Conservation (phyloP, 2,797 vertebrate species). For the Pangasius sanitwongsei region DNA sequence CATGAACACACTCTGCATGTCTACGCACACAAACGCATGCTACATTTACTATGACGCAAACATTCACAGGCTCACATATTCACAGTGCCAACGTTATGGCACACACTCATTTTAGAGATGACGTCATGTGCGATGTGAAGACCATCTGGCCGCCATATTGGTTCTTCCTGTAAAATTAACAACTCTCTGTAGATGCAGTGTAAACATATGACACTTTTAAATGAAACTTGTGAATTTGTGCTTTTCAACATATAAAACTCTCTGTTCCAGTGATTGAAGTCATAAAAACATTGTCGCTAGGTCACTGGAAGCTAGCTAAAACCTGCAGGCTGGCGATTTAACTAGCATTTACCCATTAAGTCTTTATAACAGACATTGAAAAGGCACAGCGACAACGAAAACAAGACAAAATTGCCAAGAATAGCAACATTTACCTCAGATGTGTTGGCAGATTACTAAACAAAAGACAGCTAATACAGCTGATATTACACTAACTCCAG, state of each 20-base stretch:
- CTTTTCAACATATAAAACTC: neutral
- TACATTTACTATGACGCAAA: constrained; percentile 34
- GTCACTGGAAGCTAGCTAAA: neutral
- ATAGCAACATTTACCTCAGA: constrained; percentile 17
- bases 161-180: constrained; percentile 11
- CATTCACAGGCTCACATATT: constrained; percentile 30
- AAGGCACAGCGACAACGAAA: neutral
- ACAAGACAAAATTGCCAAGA: neutral
- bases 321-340: neutral
- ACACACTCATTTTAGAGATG: neutral
- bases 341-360: neutral
- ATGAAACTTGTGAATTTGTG: constrained; percentile 10
- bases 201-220: constrained; percentile 7
- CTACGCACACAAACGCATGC: constrained; percentile 39
- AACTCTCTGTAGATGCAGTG: constrained; percentile 6
- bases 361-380: neutral
- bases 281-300: constrained; percentile 5
- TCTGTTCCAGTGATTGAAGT: neutral
- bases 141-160: constrained; percentile 18
- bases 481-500: neutral
- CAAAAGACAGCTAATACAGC: neutral
- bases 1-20: constrained; percentile 29
- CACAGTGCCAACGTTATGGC: neutral
- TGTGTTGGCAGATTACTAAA: neutral
- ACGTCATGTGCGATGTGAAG: neutral